Evolutionary conservation across 2,888 invertebrate genomes (phyloP), one percentile per base, ranked within the genome.

Genomic region (Epistrophella euchroma): DNA sequence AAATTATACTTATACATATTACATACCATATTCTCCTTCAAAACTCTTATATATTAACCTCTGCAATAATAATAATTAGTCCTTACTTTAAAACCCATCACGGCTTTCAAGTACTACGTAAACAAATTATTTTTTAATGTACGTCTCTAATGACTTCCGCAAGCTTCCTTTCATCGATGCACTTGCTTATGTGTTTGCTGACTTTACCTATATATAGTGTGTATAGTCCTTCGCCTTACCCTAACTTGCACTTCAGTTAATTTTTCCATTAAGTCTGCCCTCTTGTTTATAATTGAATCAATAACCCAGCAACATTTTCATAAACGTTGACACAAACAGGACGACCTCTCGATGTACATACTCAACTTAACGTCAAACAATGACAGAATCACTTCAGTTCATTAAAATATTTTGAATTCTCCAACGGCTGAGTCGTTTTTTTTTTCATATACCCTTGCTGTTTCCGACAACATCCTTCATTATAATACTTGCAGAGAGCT

Each of bases 341-440:
- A 10, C 32, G 73, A 55, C 62, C 77, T 77, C 73, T 82, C 77
- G 73, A 77, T 74, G 77, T 82, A 52, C 68, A 78, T 78, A 72
- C 78, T 86, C 64, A 77, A 78, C 60, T 86, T 52, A 58, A 86
- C 74, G 71, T 78, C 77, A 75, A 86, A 86, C 86, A 86, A 86
- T 86, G 82, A 64, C 86, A 82, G 45, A 74, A 73, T 74, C 86
- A 82, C 86, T 86, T 86, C 74, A 86, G 86, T 86, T 86, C 82
- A 82, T 86, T 86, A 86, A 86, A 86, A 86, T 86, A 86, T 86
- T 86, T 86, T 82, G 71, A 86, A 71, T 86, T 86, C 82, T 71
- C 58, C 64, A 81, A 81, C 64, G 77, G 68, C 72, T 68, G 40
- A 25, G 71, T 72, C 37, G 76, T 72, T 73, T 68, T 73, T 75